Base-by-base conservation (phyloP, 2,888 invertebrate genomes). In the Panzeria rudis region DNA sequence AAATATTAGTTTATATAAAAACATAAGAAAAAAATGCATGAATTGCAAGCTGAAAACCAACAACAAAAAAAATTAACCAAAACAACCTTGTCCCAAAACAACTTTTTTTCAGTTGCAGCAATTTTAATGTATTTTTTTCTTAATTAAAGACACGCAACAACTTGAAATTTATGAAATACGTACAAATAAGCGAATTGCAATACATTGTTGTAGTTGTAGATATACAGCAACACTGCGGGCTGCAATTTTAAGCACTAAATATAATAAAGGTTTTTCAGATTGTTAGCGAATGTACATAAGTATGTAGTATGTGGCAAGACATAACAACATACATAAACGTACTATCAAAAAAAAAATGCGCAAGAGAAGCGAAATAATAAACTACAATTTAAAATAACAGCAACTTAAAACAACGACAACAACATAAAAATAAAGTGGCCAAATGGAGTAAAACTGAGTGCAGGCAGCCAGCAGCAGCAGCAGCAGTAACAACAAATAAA, bases 71-170 rank as follows among this genome's bases (percentile, higher is more conserved):
- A 73, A 13, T 54, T 38, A 44, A 62, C 52, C 72, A 64, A 52
- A 88, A 88, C 87, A 89, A 89, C 89, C 89, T 89, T 89, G 89
- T 89, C 88, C 89, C 89, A 88, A 89, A 89, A 89, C 89, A 89
- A 89, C 89, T 88, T 83, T 76, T 71, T 79, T 71, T 56, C 7
- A 29, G 32, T 23, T 66, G 79, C 56, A 47, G 72, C 68, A 86
- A 73, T 81, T 73, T 77, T 84, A 78, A 64, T 81, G 78, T 50
- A 75, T 64, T 73, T 83, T 78, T 78, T 79, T 69, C 87, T 89
- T 88, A 89, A 89, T 89, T 89, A 89, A 89, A 89, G 88, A 88
- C 89, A 89, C 89, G 89, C 89, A 89, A 88, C 69, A 78, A 75
- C 73, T 77, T 76, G 64, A 84, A 77, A 77, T 83, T 83, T 79